phyloP scores from a whole-genome alignment of 2,113 vertebrate species.

The Phyllostomus hastatus region DNA sequence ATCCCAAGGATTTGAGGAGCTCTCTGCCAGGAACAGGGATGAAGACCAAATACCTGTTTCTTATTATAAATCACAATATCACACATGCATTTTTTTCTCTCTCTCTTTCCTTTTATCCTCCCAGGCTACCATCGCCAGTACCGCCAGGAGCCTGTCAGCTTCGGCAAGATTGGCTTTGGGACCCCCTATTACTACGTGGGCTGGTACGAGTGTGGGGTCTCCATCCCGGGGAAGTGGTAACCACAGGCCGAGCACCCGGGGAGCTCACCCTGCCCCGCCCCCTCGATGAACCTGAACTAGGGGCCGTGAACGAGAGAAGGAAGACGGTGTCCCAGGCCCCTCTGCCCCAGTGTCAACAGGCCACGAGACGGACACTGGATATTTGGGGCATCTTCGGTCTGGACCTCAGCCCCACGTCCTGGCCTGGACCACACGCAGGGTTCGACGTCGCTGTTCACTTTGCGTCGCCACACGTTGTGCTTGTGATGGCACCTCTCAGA shows the following conservation, averaged over 20 bases:
- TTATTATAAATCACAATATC: not conserved
- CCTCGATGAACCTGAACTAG: constrained; percentile 27
- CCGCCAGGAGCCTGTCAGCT: constrained; percentile 94
- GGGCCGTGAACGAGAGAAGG: constrained; percentile 60
- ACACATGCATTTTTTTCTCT: not conserved
- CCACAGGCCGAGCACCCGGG: constrained; percentile 20
- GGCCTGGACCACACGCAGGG: constrained; percentile 56
- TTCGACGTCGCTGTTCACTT: constrained; percentile 43
- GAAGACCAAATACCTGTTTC: not conserved
- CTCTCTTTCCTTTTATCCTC: not conserved
- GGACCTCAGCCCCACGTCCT: constrained; percentile 70
- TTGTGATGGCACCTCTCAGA: not conserved
- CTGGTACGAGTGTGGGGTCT: constrained; percentile 98
- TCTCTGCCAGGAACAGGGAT: not conserved
- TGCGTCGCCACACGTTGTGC: constrained; percentile 22
- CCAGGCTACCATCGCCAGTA: constrained; percentile 94
- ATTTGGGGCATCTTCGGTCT: constrained; percentile 58
- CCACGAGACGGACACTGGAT: not conserved
- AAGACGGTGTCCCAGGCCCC: not conserved
- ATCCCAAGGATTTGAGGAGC: not conserved
- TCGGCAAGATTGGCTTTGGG: constrained; percentile 91
- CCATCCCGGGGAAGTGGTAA: constrained; percentile 98
- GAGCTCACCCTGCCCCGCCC: not conserved
- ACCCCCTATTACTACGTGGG: constrained; percentile 94
- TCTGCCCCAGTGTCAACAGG: constrained; percentile 49